Percentiles rank a stretch among this genome's conserved stretches.
Conservation (phyloP, 2,888 invertebrate genomes). For the Lydus trimaculatus region DNA sequence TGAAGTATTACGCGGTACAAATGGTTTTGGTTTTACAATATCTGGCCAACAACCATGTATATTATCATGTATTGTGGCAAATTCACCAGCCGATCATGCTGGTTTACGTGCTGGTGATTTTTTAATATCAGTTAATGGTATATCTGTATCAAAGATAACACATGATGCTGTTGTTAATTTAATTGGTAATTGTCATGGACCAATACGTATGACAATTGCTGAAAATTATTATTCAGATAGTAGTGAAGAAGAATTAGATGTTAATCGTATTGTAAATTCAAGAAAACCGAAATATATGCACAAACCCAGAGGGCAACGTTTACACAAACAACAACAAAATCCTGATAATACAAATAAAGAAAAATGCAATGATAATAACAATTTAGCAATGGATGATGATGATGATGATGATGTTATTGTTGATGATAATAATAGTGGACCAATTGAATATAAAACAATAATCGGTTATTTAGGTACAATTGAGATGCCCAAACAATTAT, state of each 20-base stretch:
- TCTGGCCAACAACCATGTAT: constrained; percentile 97
- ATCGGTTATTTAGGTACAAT: constrained; percentile 96
- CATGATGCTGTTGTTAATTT: constrained; percentile 94
- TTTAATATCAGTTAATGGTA: constrained; percentile 88
- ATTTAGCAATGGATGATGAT: constrained; percentile 58
- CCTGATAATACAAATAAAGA: not conserved
- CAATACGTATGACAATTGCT: constrained; percentile 85
- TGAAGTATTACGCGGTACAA: constrained; percentile 83
- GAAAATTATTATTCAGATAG: constrained; percentile 87
- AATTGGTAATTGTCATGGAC: constrained; percentile 86
- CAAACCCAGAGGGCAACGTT: constrained; percentile 54
- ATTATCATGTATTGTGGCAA: constrained; percentile 89
- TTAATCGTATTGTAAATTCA: constrained; percentile 62
- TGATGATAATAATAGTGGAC: constrained; percentile 58
- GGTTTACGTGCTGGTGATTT: constrained; percentile 93
- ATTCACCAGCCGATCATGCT: constrained; percentile 89
- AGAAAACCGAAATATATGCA: constrained; percentile 70
- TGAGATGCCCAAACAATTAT: constrained; percentile 88
- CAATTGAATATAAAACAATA: constrained; percentile 81
- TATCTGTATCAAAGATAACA: constrained; percentile 88
- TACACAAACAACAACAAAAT: constrained; percentile 36
- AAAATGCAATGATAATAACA: constrained; percentile 8
- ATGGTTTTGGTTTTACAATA: constrained; percentile 97
- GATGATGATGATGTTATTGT: no score
- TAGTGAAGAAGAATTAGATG: constrained; percentile 77